Evolutionary conservation across 2,797 vertebrate species (phyloP).

Genomic region (Acanthopagrus latus): DNA sequence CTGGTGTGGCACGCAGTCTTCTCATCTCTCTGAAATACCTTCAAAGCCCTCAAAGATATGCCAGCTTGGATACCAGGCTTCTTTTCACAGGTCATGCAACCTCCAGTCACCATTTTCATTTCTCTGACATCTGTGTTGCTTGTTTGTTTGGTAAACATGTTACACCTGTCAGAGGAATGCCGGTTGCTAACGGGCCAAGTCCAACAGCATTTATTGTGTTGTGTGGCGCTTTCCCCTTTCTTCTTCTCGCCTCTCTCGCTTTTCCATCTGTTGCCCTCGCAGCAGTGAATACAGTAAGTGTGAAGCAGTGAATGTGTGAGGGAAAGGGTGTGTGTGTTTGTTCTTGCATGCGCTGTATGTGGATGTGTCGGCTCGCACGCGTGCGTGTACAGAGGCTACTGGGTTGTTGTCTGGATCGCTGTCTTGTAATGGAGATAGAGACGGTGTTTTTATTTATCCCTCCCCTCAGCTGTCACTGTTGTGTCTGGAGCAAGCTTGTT

Average conservation of each 20-base stretch:
- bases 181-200: slow-evolving; percentile 87
- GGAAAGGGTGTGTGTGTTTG: slow-evolving; percentile 31
- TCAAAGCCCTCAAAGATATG: slow-evolving; percentile 69
- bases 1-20: slow-evolving; percentile 78
- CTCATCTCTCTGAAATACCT: slow-evolving; percentile 76
- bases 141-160: slow-evolving; percentile 93
- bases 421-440: slow-evolving; percentile 83
- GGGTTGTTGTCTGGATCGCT: slow-evolving; percentile 64
- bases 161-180: slow-evolving; percentile 93
- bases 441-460: slow-evolving; percentile 95
- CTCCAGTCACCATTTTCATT: slow-evolving; percentile 72
- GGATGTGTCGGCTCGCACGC: slow-evolving; percentile 31
- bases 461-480: slow-evolving; percentile 93
- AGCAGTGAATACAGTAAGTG: slow-evolving; percentile 83
- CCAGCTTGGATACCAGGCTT: slow-evolving; percentile 67
- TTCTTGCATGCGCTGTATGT: slow-evolving; percentile 27
- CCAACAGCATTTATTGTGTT: slow-evolving; percentile 88
- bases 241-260: slow-evolving; percentile 77
- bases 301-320: slow-evolving; percentile 75
- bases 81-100: slow-evolving; percentile 85
- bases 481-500: slow-evolving; percentile 91
- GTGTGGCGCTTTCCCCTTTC: slow-evolving; percentile 79
- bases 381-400: slow-evolving; percentile 41
- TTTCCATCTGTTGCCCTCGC: slow-evolving; percentile 90
- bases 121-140: slow-evolving; percentile 81